Base-by-base conservation (phyloP, 2,113 vertebrate genomes). In the Psilopogon haemacephalus region DNA sequence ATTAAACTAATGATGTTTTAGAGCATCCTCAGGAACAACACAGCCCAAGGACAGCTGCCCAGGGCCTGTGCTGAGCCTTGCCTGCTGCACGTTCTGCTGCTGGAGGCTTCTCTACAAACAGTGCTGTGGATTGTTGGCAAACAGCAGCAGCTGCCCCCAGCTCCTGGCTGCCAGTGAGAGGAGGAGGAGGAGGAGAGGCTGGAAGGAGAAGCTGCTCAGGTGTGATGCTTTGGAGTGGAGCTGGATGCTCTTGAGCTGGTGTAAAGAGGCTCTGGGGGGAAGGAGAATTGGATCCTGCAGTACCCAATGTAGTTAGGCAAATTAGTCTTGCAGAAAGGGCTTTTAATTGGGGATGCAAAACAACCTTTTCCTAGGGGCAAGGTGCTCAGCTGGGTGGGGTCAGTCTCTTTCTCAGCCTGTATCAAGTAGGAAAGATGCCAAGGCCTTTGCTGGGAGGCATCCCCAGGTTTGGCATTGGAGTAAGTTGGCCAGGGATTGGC, bases 1-100 rank as follows among this genome's bases (percentile, higher is more conserved):
- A 83, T 86, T 96, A 93, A 93, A 89, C 91, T 97, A 96, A 97
- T 96, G 88, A 96, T 94, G 93, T 95, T 97, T 94, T 89, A 93
- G 83, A 96, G 77, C 79, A 90, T 48, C 91, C 95, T 95, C 92
- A 96, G 91, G 86, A 93, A 95, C 92, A 94, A 55, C 83, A 69
- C 88, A 63, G 80, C 83, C 3, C 21, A 55, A 81, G 94, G 91
- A 97, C 93, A 97, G 95, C 96, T 97, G 93, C 96, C 96, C 96
- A 19, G 94, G 83, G 62, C 87, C 80, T 69, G 71, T 69, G 26
- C 40, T 89, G 80, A 37, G 77, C 42, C 72, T 91, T 73, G 12
- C n/a, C 19, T 38, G 64, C 75, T 19, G 46, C 70, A 7, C 62
- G 65, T 86, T 77, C 78, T 56, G 38, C 54, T 59, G 50, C 26